Evolutionary conservation across 2,113 vertebrate species (phyloP), one percentile per base, ranked within the genome.

Genomic region (Myiagra hebetior): DNA sequence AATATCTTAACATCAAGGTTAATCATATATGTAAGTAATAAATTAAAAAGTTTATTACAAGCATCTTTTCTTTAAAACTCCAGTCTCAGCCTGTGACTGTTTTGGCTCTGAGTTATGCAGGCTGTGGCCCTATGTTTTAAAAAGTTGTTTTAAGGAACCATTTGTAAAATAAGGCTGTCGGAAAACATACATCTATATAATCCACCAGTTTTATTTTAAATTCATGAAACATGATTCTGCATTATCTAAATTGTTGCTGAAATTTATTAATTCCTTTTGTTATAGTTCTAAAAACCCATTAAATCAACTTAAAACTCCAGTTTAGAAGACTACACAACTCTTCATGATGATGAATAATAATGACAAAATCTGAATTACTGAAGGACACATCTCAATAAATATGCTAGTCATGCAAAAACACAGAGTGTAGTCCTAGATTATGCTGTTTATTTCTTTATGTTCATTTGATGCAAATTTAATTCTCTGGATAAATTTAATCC

Each of bases 381-480:
- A 91, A 97, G 87, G 81, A 85, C 52, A 85, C 52, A 39, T 93
- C 82, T 92, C 78, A 67, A 69, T 82, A 94, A 95, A 82, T 64
- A 67, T 63, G n/a, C 89, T 81, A 91, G 52, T 82, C 63, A 65
- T 63, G 79, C 13, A 81, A 80, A 90, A 85, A 26, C 73, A 37
- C 24, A 47, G 63, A 77, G 73, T 76, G 37, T 46, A 83, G 70
- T 76, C 33, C 70, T 87, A 76, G 75, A 83, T 90, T 79, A 63
- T 80, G 30, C 63, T 83, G 39, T 84, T 67, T 64, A 41, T 79
- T 95, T 94, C 63, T 89, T 95, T 57, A 86, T 37, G 60, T 88
- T 94, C 87, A 64, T 86, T 89, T 92, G 88, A 90, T 96, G 83
- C 75, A 93, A 96, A 90, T 93, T 83, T 78, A 92, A 90, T 96